Evolutionary conservation across 2,797 vertebrate species (phyloP).

Genomic region (Borostomias antarcticus): DNA sequence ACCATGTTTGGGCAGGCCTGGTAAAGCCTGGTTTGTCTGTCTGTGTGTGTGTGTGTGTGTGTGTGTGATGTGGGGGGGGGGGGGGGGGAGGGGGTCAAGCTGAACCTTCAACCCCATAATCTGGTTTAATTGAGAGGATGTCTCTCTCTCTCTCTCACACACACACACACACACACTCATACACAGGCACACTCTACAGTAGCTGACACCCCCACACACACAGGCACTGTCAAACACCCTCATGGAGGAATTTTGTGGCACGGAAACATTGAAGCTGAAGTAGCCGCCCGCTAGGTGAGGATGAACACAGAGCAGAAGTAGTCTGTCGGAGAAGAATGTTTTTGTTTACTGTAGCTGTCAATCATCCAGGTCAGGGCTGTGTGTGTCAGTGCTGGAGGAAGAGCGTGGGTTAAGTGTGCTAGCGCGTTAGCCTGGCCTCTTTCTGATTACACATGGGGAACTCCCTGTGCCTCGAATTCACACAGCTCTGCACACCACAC

Average conservation of each 20-base stretch:
- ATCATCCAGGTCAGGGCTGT: neutral
- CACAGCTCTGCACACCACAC: slow-evolving; percentile 12
- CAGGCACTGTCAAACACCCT: neutral
- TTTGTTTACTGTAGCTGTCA: no score
- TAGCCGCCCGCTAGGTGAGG: neutral
- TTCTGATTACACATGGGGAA: slow-evolving; percentile 48
- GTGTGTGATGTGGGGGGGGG: slow-evolving; percentile 58
- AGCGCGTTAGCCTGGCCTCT: slow-evolving; percentile 26
- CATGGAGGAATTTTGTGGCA: neutral
- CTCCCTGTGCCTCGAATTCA: slow-evolving; percentile 48
- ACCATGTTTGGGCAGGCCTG: slow-evolving; percentile 73
- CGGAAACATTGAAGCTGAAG: neutral
- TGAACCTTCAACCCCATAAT: slow-evolving; percentile 66
- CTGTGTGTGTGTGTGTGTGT: slow-evolving; percentile 51
- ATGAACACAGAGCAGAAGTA: neutral
- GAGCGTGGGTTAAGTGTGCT: slow-evolving; percentile 4
- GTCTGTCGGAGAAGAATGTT: no score
- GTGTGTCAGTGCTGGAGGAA: neutral
- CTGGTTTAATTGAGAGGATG: slow-evolving; percentile 57
- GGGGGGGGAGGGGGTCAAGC: no score
- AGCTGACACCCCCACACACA: slow-evolving; percentile 1
- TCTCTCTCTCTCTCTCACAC: slow-evolving; percentile 25
- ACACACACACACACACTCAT: slow-evolving; percentile 13
- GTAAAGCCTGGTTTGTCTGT: slow-evolving; percentile 12
- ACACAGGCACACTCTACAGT: neutral